Evolutionary conservation across 1,140 invertebrate genomes (phyloP).

Genomic region (Arion vulgaris): DNA sequence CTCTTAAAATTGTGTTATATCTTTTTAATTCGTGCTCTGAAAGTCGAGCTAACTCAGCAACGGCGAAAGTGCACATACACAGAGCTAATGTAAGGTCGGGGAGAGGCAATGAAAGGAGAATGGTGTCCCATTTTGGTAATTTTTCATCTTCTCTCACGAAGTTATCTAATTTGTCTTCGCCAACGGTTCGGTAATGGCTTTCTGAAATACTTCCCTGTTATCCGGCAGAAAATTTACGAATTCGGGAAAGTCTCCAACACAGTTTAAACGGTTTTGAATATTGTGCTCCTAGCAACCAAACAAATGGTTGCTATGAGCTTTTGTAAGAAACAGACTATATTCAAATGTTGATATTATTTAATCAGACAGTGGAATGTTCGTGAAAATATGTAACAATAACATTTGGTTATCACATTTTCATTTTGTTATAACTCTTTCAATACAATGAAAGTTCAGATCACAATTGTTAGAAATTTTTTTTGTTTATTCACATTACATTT

Average conservation of each 20-base stretch:
- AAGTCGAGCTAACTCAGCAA: not conserved
- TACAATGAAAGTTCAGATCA: too few species aligned
- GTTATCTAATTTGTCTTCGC: conserved; percentile 11
- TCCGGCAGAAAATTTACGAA: not conserved
- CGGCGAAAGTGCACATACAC: not conserved
- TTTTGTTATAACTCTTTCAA: too few species aligned
- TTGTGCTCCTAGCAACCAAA: not conserved
- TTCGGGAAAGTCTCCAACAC: not conserved
- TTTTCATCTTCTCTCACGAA: conserved; percentile 3
- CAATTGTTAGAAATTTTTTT: too few species aligned
- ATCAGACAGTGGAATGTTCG: too few species aligned
- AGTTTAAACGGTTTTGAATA: not conserved
- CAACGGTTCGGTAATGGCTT: not conserved
- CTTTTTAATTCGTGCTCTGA: too few species aligned
- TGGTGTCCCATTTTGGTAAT: not conserved
- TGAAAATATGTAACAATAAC: too few species aligned
- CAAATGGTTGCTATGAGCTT: not conserved
- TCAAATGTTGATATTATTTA: too few species aligned
- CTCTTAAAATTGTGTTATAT: too few species aligned
- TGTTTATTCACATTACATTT: too few species aligned
- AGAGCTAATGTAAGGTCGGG: not conserved
- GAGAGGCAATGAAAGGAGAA: too few species aligned
- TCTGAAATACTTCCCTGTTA: not conserved
- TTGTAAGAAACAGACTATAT: too few species aligned
- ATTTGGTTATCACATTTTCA: too few species aligned